Base-by-base conservation (phyloP, 2,113 vertebrate genomes). In the Xiphophorus hellerii region DNA sequence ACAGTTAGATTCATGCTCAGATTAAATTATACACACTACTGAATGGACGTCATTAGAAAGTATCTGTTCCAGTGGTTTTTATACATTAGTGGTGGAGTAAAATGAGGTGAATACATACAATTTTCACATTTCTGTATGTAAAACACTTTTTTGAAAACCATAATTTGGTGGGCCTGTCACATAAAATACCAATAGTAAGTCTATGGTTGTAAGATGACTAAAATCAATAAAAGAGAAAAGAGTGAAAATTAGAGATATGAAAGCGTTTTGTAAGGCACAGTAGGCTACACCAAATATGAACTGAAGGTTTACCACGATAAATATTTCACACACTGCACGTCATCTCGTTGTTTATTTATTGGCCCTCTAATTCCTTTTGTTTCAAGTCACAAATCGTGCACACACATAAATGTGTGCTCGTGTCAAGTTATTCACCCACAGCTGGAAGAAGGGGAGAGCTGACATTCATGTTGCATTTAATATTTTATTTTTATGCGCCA, bases 401-500 rank as follows among this genome's bases (percentile, higher is more conserved):
- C 29, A 10, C 44, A n/a, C 33, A 29, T 14, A 35, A 17, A 58
- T 10, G 8, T 7, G 27, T 20, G 27, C n/a, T 44, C 22, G 28
- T 73, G 39, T 48, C 61, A 61, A 28, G 33, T 29, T 27, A 12
- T 62, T 58, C 33, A 33, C 64, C 30, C 27, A 20, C 25, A n/a
- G 31, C 28, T 33, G 22, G 10, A 35, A 8, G 10, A 66, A 61
- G 62, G 67, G 62, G 33, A 17, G 13, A 48, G 44, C 27, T 44
- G 74, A 75, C 63, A 76, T 72, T 72, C 33, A 66, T 73, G 42
- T 42, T 78, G n/a, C 29, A 33, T 62, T 84, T 44, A 64, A 42
- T 42, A 51, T 61, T 72, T 27, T 17, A 48, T 77, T 67, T 68
- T 33, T 63, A 66, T 74, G 73, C 66, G 15, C 66, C 71, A 61